These are phyloP conservation scores for Bufo gargarizans DNA, from an alignment of 2,113 vertebrate species.

Conservation along the genomic window DNA sequence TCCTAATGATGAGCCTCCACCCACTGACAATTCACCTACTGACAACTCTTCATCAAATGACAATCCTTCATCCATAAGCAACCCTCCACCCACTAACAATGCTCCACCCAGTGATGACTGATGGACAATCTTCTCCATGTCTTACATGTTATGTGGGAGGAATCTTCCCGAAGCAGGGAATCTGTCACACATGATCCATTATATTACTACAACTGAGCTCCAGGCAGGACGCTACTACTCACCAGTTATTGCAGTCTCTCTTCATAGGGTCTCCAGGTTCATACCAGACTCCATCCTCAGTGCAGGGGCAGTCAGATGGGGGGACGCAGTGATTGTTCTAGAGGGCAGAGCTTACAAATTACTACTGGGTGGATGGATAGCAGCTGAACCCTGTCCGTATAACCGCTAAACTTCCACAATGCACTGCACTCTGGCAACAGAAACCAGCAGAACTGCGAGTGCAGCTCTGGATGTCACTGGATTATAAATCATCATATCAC, in stretches of 20 bases:
- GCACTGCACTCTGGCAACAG: too few species aligned
- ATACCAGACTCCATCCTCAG: constrained; percentile 70
- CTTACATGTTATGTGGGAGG: background rate
- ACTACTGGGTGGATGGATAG: background rate
- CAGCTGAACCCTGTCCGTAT: too few species aligned
- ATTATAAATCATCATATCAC: too few species aligned
- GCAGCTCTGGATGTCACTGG: too few species aligned
- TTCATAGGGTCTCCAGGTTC: constrained; percentile 69
- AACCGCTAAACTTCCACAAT: too few species aligned
- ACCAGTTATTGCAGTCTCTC: constrained; percentile 85
- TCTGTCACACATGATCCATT: too few species aligned
- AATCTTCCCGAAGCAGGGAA: too few species aligned
- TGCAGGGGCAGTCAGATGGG: constrained; percentile 74
- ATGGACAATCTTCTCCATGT: background rate
- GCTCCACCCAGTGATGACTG: background rate
- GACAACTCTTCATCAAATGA: background rate
- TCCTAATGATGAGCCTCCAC: background rate
- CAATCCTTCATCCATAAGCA: background rate
- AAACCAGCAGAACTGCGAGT: too few species aligned
- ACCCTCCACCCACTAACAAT: background rate
- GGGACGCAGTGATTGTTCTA: constrained; percentile 73
- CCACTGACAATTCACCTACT: background rate
- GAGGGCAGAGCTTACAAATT: background rate
- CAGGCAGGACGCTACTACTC: constrained; percentile 28
- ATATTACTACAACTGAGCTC: background rate